A percentile compares a stretch with the other conserved stretches of the same genome.
These are phyloP conservation scores for Brienomyrus brachyistius DNA, from an alignment of 2,113 vertebrate species.

Conservation along the genomic window DNA sequence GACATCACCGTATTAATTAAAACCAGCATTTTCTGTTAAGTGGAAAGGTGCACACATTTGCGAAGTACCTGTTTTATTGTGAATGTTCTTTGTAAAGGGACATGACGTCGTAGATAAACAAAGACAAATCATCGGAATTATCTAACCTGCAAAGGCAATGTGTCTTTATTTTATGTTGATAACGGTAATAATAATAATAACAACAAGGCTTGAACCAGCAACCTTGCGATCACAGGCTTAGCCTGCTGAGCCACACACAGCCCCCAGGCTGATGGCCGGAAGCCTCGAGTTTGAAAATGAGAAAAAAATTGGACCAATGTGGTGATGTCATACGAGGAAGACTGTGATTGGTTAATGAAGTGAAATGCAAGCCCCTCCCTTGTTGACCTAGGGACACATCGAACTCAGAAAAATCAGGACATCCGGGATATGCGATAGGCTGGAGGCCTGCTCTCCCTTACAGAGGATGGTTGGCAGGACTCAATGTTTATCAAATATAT, in stretches of 20 bases:
- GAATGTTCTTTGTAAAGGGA: neutral
- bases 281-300: neutral
- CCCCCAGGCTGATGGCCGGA: neutral
- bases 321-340: neutral
- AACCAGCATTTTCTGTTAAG: neutral
- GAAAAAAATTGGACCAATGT: neutral
- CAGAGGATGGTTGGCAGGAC: neutral
- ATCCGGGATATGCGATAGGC: neutral
- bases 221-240: neutral
- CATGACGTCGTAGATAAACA: neutral
- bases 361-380: neutral
- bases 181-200: neutral
- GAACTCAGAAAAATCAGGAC: neutral
- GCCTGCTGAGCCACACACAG: neutral
- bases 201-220: neutral
- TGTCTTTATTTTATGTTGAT: neutral
- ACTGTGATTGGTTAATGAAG: neutral
- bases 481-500: neutral
- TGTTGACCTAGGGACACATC: neutral
- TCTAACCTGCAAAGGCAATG: neutral
- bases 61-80: neutral
- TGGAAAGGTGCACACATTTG: neutral
- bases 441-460: neutral
- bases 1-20: neutral
- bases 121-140: neutral